A percentile compares a stretch with the other conserved stretches of the same genome.
Evolutionary conservation across 1,140 invertebrate species (phyloP).

Genomic region (Achatina immaculata): DNA sequence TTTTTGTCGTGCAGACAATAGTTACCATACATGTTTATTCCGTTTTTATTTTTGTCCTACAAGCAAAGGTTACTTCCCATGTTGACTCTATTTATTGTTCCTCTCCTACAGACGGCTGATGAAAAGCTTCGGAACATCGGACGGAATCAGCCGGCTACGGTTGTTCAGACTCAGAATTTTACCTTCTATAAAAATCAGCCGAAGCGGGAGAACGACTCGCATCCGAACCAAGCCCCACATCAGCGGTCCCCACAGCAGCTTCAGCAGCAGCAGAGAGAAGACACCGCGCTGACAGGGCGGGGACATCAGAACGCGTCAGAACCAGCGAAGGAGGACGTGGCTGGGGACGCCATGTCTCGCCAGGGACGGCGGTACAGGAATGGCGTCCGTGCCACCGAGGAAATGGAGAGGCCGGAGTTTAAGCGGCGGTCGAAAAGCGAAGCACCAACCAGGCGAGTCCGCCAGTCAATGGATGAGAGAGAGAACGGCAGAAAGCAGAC

Average conservation of each 20-base stretch:
- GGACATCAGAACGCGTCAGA: neutral
- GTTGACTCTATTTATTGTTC: too few species aligned
- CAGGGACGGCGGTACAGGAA: conserved; percentile 34
- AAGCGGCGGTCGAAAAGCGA: conserved; percentile 62
- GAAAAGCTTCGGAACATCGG: conserved; percentile 63
- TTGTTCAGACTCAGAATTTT: conserved; percentile 31
- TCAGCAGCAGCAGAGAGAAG: conserved; percentile 38
- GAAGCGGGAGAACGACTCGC: conserved; percentile 3
- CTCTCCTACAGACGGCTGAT: conserved; percentile 63
- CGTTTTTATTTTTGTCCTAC: too few species aligned
- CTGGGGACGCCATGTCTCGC: conserved; percentile 48
- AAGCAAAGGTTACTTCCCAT: too few species aligned
- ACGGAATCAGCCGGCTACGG: conserved; percentile 41
- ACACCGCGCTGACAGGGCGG: neutral
- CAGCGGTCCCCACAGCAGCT: conserved; percentile 18
- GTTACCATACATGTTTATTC: too few species aligned
- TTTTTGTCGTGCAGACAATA: too few species aligned
- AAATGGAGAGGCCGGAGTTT: conserved; percentile 37
- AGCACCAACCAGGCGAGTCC: conserved; percentile 47
- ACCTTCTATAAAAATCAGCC: conserved; percentile 19
- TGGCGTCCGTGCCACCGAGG: conserved; percentile 13
- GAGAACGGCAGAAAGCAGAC: conserved; percentile 16
- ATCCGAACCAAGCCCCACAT: neutral
- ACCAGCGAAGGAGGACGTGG: conserved; percentile 42
- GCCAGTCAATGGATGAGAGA: conserved; percentile 44